Conservation (phyloP, 2,113 vertebrate species). For the Genyomyrus donnyi region DNA sequence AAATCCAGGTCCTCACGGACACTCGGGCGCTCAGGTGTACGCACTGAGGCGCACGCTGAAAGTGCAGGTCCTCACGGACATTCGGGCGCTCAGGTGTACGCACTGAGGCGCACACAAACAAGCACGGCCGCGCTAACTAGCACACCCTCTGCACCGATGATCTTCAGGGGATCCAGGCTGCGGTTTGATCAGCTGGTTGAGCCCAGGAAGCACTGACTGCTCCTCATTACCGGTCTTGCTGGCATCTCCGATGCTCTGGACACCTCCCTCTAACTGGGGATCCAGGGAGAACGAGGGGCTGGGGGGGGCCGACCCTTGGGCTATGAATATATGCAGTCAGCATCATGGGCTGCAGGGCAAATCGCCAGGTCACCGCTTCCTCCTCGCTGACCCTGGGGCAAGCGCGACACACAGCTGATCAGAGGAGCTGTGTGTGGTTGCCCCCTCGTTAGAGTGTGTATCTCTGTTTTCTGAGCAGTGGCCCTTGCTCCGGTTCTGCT, state of each 20-base stretch:
- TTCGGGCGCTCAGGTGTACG: neutral
- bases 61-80: neutral
- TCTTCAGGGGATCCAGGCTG: neutral
- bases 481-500: neutral
- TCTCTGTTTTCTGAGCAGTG: neutral
- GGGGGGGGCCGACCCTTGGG: neutral
- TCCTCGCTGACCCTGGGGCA: neutral
- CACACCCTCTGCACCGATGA: neutral
- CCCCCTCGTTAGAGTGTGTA: neutral
- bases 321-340: neutral
- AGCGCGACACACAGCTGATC: neutral
- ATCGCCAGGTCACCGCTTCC: slow-evolving; percentile 1
- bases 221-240: slow-evolving; percentile 12
- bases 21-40: neutral
- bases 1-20: neutral
- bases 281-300: neutral
- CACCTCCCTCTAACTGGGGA: slow-evolving; percentile 26
- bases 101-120: neutral
- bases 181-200: slow-evolving; percentile 1
- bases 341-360: neutral
- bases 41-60: neutral
- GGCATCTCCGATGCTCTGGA: slow-evolving; percentile 6
- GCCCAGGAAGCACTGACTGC: slow-evolving; percentile 2
- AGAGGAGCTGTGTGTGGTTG: neutral
- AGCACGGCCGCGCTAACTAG: neutral